phyloP scores from a whole-genome alignment of 2,888 invertebrate genomes.

The Eristalinus aeneus region DNA sequence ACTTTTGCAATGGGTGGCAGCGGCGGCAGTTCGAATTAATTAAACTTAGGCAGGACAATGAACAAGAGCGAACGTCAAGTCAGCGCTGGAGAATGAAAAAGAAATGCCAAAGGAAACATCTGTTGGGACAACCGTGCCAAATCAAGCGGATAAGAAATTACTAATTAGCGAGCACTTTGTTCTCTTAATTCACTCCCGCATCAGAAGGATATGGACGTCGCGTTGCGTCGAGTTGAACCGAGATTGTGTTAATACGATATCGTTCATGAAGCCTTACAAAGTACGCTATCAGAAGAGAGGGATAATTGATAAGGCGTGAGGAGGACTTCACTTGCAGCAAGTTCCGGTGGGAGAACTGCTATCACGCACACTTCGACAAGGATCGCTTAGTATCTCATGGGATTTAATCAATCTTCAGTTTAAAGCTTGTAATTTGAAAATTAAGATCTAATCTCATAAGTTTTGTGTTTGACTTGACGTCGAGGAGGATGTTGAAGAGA shows the following conservation, averaged over 20 bases:
- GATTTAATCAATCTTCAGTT: slow-evolving; percentile 62
- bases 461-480: slow-evolving; percentile 10
- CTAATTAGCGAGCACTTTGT: slow-evolving; percentile 67
- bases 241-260: slow-evolving; percentile 9
- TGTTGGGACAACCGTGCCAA: slow-evolving; percentile 66
- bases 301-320: slow-evolving; percentile 38
- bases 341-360: neutral
- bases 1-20: slow-evolving; percentile 4
- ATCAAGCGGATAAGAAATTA: slow-evolving; percentile 70
- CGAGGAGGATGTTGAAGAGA: neutral
- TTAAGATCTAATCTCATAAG: slow-evolving; percentile 47
- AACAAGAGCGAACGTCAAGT: neutral
- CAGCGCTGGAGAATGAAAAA: neutral
- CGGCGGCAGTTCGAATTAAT: slow-evolving; percentile 62
- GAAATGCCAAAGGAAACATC: slow-evolving; percentile 56
- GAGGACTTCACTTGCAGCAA: neutral
- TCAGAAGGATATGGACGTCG: neutral
- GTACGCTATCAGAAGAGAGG: neutral
- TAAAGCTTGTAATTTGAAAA: slow-evolving; percentile 54
- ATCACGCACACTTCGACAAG: neutral
- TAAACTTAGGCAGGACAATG: slow-evolving; percentile 44
- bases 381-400: slow-evolving; percentile 32
- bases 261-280: neutral
- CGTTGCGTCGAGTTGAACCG: neutral
- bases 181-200: slow-evolving; percentile 55